phyloP scores from a whole-genome alignment of 1,140 invertebrate species.

The Calosoma granatense region DNA sequence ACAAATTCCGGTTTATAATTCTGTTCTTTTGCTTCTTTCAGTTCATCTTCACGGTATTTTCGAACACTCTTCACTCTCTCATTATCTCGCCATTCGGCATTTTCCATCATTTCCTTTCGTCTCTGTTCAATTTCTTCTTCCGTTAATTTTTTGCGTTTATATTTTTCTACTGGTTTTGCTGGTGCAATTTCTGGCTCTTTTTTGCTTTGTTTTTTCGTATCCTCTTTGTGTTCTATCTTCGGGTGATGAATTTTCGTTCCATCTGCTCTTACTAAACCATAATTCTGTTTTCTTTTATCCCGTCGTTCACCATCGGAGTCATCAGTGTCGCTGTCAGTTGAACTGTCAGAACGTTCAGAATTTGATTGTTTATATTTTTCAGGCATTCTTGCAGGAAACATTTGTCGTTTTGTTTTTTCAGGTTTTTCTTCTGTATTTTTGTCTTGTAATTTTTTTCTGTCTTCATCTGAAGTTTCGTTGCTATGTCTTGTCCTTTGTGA shows the following conservation, averaged over 20 bases:
- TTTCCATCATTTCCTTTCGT: conserved; percentile 71
- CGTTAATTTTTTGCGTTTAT: conserved; percentile 37
- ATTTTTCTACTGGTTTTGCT: conserved; percentile 28
- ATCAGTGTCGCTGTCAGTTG: too few species aligned
- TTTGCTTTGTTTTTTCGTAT: conserved; percentile 16
- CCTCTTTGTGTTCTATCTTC: conserved; percentile 12
- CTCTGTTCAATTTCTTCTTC: conserved; percentile 61
- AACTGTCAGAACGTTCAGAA: too few species aligned
- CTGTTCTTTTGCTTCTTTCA: conserved; percentile 43
- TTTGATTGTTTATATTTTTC: conserved; percentile 6
- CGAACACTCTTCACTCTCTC: conserved; percentile 53
- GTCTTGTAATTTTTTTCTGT: conserved; percentile 12
- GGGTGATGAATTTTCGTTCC: conserved; percentile 32
- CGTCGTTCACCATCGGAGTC: conserved; percentile 19
- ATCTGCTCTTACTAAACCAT: conserved; percentile 38
- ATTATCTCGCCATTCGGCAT: conserved; percentile 62
- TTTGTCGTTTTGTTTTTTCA: conserved; percentile 1
- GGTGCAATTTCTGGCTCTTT: conserved; percentile 15
- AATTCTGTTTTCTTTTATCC: conserved; percentile 25
- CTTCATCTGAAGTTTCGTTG: conserved; percentile 6
- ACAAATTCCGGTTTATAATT: conserved; percentile 40
- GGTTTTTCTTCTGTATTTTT: conserved; percentile 9
- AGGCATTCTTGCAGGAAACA: conserved; percentile 8
- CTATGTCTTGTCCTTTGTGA: too few species aligned
- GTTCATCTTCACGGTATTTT: conserved; percentile 51